Base-by-base conservation (phyloP, 2,888 invertebrate genomes). In the Pammene aurita region DNA sequence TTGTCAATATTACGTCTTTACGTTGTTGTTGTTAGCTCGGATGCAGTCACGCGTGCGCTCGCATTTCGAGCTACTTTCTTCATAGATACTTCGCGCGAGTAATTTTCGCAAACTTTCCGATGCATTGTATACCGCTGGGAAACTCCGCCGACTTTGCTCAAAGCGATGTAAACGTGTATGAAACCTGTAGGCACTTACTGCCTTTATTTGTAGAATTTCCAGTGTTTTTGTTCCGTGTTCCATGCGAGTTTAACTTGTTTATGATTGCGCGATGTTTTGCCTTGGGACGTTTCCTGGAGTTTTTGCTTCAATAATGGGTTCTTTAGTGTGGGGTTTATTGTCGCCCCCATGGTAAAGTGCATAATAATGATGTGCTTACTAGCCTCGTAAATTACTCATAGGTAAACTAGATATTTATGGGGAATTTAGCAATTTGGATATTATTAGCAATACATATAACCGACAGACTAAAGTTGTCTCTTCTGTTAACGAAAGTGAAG, bases 31-130 rank as follows among this genome's bases (percentile, higher is more conserved):
- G 18, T 38, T 41, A 16, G 14, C 46, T 44, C 10, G n/a, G 35
- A 16, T 48, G 55, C 67, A 62, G 55, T 67, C 61, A 67, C 61
- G 56, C 56, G 55, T 62, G 55, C 62, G 57, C 56, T 41, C 14
- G 63, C 62, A 52, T 16, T 50, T 44, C 77, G 78, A 76, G 74
- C 78, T 79, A 84, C 87, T 89, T 87, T 87, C 87, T 80, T 85
- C 80, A 78, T 76, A 77, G 63, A 68, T 64, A 62, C 57, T 38
- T 77, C 64, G 66, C 76, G 76, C 73, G 78, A 77, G 80, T 63
- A 58, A 57, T 68, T 68, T 87, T 86, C 88, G 83, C 89, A 83
- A 85, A 87, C 88, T 89, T 88, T 89, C 88, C 84, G 88, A 83
- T 68, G 80, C 80, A 88, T 89, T 89, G 89, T 89, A n/a, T n/a